phyloP scores from a whole-genome alignment of 2,113 vertebrate genomes.

The Oxyruncus cristatus region DNA sequence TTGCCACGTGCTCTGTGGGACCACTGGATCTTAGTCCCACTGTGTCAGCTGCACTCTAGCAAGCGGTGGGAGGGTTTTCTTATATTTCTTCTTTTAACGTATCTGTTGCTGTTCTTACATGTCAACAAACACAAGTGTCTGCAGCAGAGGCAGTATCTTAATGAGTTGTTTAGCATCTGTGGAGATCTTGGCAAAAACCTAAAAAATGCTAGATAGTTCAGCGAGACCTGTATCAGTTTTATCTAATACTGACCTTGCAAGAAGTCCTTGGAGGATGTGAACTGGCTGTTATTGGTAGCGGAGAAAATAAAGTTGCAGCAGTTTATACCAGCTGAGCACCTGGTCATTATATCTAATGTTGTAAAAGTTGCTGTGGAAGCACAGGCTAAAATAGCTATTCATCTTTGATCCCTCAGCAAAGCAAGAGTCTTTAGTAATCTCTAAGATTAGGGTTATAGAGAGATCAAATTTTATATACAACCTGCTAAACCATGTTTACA shows the following conservation, averaged over 20 bases:
- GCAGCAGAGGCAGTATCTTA: not conserved
- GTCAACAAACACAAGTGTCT: not conserved
- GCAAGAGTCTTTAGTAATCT: not conserved
- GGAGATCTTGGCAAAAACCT: not conserved
- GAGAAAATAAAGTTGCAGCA: conserved; percentile 7
- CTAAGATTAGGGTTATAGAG: not conserved
- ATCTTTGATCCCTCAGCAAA: not conserved
- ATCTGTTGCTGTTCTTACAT: not conserved
- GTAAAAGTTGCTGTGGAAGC: conserved; percentile 3
- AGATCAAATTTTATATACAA: not conserved
- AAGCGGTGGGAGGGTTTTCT: not conserved
- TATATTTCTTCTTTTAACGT: not conserved
- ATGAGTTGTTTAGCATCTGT: not conserved
- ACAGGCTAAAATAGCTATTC: not conserved
- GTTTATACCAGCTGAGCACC: conserved; percentile 21
- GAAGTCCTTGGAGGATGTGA: not conserved
- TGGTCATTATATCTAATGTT: not conserved
- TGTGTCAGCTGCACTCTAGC: not conserved
- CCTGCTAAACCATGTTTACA: not conserved
- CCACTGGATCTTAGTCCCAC: not conserved
- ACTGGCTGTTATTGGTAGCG: not conserved
- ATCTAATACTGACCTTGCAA: not conserved
- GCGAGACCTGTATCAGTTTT: not conserved
- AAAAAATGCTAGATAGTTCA: not conserved
- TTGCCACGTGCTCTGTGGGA: rapidly evolving